phyloP scores from a whole-genome alignment of 2,113 vertebrate genomes.

The Mystacornis crossleyi region DNA sequence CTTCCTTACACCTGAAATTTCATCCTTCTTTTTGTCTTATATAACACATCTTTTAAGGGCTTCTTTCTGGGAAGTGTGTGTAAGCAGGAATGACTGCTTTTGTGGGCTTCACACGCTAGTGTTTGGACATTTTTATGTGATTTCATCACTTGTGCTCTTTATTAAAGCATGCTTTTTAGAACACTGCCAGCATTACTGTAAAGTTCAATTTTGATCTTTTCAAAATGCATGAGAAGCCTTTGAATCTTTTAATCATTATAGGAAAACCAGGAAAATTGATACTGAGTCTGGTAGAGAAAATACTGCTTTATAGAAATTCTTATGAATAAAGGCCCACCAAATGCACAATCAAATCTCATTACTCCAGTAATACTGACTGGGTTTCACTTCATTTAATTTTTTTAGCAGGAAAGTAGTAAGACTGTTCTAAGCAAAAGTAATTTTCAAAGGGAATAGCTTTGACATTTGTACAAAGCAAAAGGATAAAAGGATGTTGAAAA shows the following conservation, averaged over 20 bases:
- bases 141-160: neutral
- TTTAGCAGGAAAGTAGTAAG: neutral
- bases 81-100: neutral
- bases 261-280: neutral
- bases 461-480: slow-evolving; percentile 24
- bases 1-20: neutral
- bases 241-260: neutral
- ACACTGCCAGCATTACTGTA: neutral
- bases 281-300: neutral
- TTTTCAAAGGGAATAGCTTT: slow-evolving; percentile 32
- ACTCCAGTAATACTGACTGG: neutral
- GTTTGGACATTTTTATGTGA: neutral
- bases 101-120: neutral
- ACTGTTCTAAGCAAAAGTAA: neutral
- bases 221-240: neutral
- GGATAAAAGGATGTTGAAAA: slow-evolving; percentile 1
- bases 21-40: neutral
- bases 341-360: neutral
- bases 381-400: neutral
- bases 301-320: neutral
- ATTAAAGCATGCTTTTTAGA: neutral
- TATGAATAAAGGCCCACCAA: neutral
- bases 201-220: neutral
- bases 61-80: neutral
- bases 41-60: neutral